phyloP scores from a whole-genome alignment of 1,140 invertebrate genomes.

The Drosophila jambulina region DNA sequence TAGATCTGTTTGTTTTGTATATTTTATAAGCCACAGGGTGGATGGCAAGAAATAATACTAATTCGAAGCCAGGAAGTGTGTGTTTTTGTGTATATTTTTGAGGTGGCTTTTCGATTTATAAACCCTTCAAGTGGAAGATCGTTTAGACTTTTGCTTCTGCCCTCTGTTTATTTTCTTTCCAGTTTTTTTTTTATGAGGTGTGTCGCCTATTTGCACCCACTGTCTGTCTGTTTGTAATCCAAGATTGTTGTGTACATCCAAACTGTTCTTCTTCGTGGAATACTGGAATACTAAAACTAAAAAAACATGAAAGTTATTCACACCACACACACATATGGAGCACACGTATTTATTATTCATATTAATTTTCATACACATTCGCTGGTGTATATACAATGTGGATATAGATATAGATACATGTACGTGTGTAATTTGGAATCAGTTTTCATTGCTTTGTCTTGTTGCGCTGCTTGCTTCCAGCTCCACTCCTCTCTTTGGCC shows the following conservation, averaged over 20 bases:
- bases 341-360: slow-evolving; percentile 45
- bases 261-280: slow-evolving; percentile 44
- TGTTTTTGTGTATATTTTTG: slow-evolving; percentile 12
- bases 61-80: slow-evolving; percentile 5
- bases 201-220: slow-evolving; percentile 30
- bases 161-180: background rate
- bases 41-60: slow-evolving; percentile 5
- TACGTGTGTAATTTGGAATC: slow-evolving; percentile 45
- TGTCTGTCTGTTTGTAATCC: slow-evolving; percentile 33
- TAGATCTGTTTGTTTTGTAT: slow-evolving; percentile 6
- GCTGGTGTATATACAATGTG: slow-evolving; percentile 9
- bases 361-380: slow-evolving; percentile 43
- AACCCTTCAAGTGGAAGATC: slow-evolving; percentile 1
- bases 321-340: slow-evolving; percentile 26
- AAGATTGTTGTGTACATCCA: slow-evolving; percentile 35
- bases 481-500: slow-evolving; percentile 25
- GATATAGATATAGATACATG: slow-evolving; percentile 12
- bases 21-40: slow-evolving; percentile 2
- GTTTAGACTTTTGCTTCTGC: background rate
- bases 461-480: slow-evolving; percentile 20
- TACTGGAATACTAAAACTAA: slow-evolving; percentile 43
- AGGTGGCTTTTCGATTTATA: background rate
- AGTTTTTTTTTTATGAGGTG: slow-evolving; percentile 2
- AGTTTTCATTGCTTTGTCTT: slow-evolving; percentile 62
- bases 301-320: slow-evolving; percentile 47